Evolutionary conservation across 2,797 vertebrate genomes (phyloP).

Genomic region (Salarias fasciatus): DNA sequence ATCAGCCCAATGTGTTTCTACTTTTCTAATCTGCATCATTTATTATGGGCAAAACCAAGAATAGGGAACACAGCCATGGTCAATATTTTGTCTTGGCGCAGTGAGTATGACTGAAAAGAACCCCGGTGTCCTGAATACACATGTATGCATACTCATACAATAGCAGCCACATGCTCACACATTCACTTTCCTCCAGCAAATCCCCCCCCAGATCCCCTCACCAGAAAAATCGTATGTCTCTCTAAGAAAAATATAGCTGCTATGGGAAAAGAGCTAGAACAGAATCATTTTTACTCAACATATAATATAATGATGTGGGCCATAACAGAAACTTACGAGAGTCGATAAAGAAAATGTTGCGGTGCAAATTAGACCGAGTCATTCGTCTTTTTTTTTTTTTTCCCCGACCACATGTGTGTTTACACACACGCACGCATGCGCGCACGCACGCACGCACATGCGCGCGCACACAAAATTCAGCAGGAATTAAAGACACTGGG

Average conservation of each 20-base stretch:
- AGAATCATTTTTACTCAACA: conserved; percentile 52
- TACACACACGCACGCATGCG: background rate
- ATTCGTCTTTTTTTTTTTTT: conserved; percentile 19
- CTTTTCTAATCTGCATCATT: conserved; percentile 86
- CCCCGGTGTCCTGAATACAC: conserved; percentile 68
- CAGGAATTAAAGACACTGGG: conserved; percentile 37
- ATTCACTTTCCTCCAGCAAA: conserved; percentile 51
- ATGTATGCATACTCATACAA: conserved; percentile 57
- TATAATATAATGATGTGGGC: conserved; percentile 50
- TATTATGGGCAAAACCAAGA: conserved; percentile 80
- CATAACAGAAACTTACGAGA: conserved; percentile 39
- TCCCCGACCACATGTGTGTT: no score
- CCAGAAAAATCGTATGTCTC: conserved; percentile 55
- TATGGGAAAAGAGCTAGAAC: conserved; percentile 53
- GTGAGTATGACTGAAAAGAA: conserved; percentile 74
- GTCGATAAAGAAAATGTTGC: conserved; percentile 55
- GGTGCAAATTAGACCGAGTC: conserved; percentile 41
- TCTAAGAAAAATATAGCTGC: conserved; percentile 54
- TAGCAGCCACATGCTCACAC: conserved; percentile 53
- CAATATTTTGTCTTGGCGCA: conserved; percentile 84
- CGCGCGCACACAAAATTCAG: conserved; percentile 18
- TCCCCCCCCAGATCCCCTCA: conserved; percentile 15
- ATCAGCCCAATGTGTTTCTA: conserved; percentile 84
- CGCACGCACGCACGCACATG: conserved; percentile 15
- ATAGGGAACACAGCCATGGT: conserved; percentile 79